phyloP scores from a whole-genome alignment of 2,113 vertebrate genomes.

The Phrynocephalus versicolor region DNA sequence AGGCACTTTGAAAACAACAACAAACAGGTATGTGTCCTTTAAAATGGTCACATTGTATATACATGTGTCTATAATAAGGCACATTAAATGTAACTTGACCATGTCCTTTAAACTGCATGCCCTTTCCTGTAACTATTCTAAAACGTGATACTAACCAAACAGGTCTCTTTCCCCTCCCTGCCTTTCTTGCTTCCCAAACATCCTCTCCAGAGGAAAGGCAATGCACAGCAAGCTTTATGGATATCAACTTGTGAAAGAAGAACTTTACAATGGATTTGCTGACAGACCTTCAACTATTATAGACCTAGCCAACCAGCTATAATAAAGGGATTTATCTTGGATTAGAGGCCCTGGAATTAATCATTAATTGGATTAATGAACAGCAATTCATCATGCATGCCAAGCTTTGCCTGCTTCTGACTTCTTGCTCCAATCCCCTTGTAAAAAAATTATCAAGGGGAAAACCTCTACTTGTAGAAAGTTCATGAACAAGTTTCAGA shows the following conservation, averaged over 20 bases:
- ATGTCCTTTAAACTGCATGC: neutral
- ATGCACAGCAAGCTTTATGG: conserved; percentile 27
- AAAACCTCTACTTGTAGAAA: conserved; percentile 48
- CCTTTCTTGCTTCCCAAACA: neutral
- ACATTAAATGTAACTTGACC: neutral
- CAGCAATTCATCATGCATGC: conserved; percentile 62
- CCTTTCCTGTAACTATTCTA: conserved; percentile 8
- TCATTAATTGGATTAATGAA: conserved; percentile 80
- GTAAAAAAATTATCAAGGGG: conserved; percentile 53
- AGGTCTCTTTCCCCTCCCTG: neutral
- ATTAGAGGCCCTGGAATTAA: conserved; percentile 70
- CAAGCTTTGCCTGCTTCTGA: conserved; percentile 56
- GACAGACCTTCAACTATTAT: conserved; percentile 37
- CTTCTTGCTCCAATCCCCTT: conserved; percentile 49
- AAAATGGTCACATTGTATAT: neutral
- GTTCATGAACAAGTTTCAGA: conserved; percentile 50
- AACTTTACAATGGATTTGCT: conserved; percentile 56
- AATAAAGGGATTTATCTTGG: conserved; percentile 70
- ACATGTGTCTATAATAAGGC: neutral
- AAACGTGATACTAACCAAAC: neutral
- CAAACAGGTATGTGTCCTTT: neutral
- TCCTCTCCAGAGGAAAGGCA: conserved; percentile 16
- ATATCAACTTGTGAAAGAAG: conserved; percentile 5
- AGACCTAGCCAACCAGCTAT: conserved; percentile 50
- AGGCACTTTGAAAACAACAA: neutral